Conservation (phyloP, 2,113 vertebrate species). For the Felis catus region DNA sequence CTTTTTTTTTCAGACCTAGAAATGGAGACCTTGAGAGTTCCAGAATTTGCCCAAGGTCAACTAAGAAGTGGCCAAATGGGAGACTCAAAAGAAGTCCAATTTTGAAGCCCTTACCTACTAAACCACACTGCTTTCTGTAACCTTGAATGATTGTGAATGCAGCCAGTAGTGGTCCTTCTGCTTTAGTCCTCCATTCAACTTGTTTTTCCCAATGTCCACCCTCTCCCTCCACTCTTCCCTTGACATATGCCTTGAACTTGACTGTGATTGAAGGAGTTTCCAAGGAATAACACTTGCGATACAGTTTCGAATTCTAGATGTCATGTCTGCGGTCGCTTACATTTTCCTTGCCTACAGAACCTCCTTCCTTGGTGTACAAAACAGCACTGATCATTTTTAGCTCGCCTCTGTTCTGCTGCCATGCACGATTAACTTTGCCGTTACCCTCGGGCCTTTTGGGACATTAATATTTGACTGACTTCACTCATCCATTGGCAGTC, state of each 20-base stretch:
- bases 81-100: background rate
- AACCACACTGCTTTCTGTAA: background rate
- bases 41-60: background rate
- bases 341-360: background rate
- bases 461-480: slow-evolving; percentile 59
- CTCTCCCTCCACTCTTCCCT: background rate
- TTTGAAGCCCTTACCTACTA: background rate
- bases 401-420: background rate
- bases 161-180: background rate
- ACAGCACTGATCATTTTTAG: background rate
- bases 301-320: background rate
- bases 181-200: background rate
- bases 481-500: background rate
- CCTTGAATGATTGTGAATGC: background rate
- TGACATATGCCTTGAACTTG: background rate
- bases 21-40: background rate
- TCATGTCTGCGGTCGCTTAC: background rate
- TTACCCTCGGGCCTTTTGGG: background rate
- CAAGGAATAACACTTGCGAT: background rate
- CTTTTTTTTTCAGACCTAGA: background rate
- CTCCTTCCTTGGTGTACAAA: background rate
- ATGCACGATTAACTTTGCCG: slow-evolving; percentile 5
- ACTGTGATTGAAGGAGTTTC: background rate
- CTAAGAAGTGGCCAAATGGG: background rate
- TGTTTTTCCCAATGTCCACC: background rate